Percentiles rank a stretch among this genome's conserved stretches.
phyloP scores from a whole-genome alignment of 1,140 invertebrate genomes.

The Parasteatoda tepidariorum region DNA sequence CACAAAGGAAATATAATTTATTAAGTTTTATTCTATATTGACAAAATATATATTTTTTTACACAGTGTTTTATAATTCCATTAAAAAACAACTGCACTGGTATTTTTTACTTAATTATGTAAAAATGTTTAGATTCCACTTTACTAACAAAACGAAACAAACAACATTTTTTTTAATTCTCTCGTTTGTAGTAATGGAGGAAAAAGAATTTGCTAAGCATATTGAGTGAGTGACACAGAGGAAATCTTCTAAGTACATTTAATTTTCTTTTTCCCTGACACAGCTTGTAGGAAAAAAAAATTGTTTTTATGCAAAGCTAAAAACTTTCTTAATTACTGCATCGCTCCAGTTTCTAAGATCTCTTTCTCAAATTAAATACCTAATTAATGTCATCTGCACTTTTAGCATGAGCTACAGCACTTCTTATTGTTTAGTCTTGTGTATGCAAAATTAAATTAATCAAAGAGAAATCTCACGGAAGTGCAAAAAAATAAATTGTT shows the following conservation, averaged over 20 bases:
- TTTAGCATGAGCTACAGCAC: too few relatives aligned
- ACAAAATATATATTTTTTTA: too few relatives aligned
- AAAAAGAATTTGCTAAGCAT: not conserved
- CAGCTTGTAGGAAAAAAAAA: not conserved
- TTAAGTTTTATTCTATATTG: too few relatives aligned
- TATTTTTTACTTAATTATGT: too few relatives aligned
- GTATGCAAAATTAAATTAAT: not conserved
- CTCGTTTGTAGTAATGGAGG: not conserved
- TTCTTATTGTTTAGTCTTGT: not conserved
- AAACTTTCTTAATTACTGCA: not conserved
- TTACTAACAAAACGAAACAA: too few relatives aligned
- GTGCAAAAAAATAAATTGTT: not conserved
- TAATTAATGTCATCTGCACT: constrained; percentile 8
- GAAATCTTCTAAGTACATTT: not conserved
- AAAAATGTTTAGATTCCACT: too few relatives aligned
- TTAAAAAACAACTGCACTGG: too few relatives aligned
- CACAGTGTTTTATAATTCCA: too few relatives aligned
- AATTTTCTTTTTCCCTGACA: not conserved
- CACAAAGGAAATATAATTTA: too few relatives aligned
- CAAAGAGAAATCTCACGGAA: not conserved
- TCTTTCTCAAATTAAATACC: constrained; percentile 5
- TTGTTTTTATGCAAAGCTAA: not conserved
- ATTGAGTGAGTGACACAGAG: not conserved
- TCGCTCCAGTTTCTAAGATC: not conserved
- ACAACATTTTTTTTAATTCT: not conserved